Conservation (phyloP, 2,113 vertebrate genomes). For the Pomatostomus ruficeps region DNA sequence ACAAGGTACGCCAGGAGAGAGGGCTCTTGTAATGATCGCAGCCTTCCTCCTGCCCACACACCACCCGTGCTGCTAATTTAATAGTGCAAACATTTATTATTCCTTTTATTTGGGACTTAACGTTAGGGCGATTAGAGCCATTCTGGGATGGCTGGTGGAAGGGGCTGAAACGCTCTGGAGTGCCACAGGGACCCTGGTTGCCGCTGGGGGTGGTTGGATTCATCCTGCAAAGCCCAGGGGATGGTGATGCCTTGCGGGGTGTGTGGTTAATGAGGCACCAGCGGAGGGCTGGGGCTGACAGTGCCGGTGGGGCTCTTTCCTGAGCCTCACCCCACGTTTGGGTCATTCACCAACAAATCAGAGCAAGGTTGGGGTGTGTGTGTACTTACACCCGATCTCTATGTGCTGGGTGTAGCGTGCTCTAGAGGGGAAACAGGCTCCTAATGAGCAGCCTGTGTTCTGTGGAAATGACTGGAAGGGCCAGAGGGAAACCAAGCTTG, state of each 20-base stretch:
- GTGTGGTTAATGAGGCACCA: not conserved
- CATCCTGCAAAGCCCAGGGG: not conserved
- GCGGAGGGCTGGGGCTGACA: not conserved
- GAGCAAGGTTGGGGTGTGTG: accelerated
- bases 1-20: constrained; percentile 36
- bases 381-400: not conserved
- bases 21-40: not conserved
- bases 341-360: not conserved
- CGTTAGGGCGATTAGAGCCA: not conserved
- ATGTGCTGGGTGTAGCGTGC: not conserved
- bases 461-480: not conserved
- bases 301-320: not conserved
- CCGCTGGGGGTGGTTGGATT: not conserved
- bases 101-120: not conserved
- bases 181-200: not conserved
- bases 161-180: not conserved
- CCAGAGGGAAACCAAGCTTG: not conserved
- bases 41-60: constrained; percentile 26
- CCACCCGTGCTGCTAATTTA: constrained; percentile 33
- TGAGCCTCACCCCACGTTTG: not conserved
- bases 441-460: not conserved
- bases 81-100: constrained; percentile 53
- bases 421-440: not conserved
- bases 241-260: not conserved
- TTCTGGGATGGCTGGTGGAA: not conserved